phyloP scores from a whole-genome alignment of 2,113 vertebrate genomes.

The Euleptes europaea region DNA sequence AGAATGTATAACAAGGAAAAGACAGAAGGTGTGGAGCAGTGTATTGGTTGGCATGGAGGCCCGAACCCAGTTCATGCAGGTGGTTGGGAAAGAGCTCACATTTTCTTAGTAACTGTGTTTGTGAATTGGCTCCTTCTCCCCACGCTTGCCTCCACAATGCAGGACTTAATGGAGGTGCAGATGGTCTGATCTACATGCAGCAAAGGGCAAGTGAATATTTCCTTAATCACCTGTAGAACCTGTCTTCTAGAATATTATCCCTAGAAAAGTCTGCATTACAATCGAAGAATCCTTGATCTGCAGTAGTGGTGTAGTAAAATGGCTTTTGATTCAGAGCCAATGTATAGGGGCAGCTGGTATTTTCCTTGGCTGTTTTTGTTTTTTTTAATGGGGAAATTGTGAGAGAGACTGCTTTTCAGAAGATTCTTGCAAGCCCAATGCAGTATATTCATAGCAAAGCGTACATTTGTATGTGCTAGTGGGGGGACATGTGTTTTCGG shows the following conservation, averaged over 20 bases:
- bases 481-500: neutral
- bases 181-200: neutral
- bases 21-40: too few species aligned
- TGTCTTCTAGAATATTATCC: neutral
- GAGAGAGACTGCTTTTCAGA: neutral
- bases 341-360: fast-evolving
- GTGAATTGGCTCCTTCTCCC: neutral
- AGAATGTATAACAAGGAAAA: too few species aligned
- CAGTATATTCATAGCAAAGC: too few species aligned
- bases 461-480: too few species aligned
- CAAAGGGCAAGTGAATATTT: neutral
- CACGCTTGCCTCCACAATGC: too few species aligned
- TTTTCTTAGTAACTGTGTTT: neutral
- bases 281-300: neutral
- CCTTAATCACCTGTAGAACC: neutral
- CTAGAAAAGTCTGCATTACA: neutral
- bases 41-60: too few species aligned
- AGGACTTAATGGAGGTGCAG: too few species aligned
- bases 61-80: too few species aligned
- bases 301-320: fast-evolving
- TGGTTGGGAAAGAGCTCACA: neutral
- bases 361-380: neutral
- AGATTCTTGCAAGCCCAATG: neutral
- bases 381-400: neutral
- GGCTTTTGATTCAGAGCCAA: fast-evolving